Evolutionary conservation across 2,888 invertebrate genomes (phyloP), one percentile per base, ranked within the genome.

Genomic region (Alloplasta piceator): DNA sequence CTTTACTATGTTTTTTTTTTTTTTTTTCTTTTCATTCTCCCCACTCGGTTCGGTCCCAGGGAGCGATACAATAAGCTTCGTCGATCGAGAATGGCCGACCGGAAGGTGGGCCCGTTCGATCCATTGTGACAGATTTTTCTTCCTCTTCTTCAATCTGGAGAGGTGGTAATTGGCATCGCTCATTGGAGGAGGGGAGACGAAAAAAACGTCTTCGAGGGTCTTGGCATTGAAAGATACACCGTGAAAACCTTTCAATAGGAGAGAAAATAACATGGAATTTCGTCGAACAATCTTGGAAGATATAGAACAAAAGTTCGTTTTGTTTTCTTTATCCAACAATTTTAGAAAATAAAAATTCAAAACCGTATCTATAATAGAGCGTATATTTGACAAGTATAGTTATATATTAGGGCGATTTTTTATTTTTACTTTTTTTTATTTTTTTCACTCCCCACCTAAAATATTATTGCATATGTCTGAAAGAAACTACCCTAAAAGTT

Each of bases 31-130:
- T 41, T 72, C 41, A 43, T 43, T 9, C 63, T 63, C 9, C 43
- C 6, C 63, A 41, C 61, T 41, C 48, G 50, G 63, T 63, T 55
- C 48, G 36, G 12, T 50, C 61, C 73, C 73, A 64, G 50, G 52
- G 41, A 43, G 60, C 70, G 74, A 70, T 74, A 80, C 61, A 67
- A 72, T 61, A 75, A 41, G 64, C 41, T 72, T 72, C 55, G 55
- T 41, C 52, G 76, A 66, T 68, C 41, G 41, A 6, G 36, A 78
- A 70, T 78, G 77, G 81, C 77, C 70, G 81, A 81, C 68, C 81
- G 81, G 81, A 81, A 81, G 70, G 74, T 60, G 60, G 50, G 55
- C 41, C 39, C 16, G 63, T 68, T 70, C 63, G 12, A 48, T 16
- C 48, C 48, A 55, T 63, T 52, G 72, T 48, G 61, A n/a, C 16